Conservation (phyloP, 1,140 invertebrate species). For the Drosophila pandora region DNA sequence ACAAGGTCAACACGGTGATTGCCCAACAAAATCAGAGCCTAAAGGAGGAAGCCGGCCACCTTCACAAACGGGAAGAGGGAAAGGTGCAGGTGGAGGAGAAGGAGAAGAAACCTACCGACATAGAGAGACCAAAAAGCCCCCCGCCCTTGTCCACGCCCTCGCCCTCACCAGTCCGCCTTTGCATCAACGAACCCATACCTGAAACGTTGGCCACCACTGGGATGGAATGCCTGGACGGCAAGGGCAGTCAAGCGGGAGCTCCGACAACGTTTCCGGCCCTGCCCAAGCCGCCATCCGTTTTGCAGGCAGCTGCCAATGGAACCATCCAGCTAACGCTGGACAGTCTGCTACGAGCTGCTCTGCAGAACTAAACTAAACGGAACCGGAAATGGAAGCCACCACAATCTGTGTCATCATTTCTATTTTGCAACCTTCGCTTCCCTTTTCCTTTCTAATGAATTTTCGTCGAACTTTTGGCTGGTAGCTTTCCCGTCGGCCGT, state of each 20-base stretch:
- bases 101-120: neutral
- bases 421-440: slow-evolving; percentile 15
- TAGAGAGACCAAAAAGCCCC: slow-evolving; percentile 15
- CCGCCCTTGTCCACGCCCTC: slow-evolving; percentile 7
- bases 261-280: slow-evolving; percentile 59
- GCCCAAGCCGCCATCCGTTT: slow-evolving; percentile 67
- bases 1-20: slow-evolving; percentile 67
- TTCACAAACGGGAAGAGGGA: slow-evolving; percentile 2
- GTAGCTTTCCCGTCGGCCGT: slow-evolving; percentile 36
- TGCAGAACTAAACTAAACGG: slow-evolving; percentile 67
- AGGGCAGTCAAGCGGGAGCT: slow-evolving; percentile 42
- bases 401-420: slow-evolving; percentile 18
- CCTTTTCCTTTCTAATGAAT: slow-evolving; percentile 1
- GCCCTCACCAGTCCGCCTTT: slow-evolving; percentile 40
- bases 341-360: slow-evolving; percentile 70
- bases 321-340: slow-evolving; percentile 66
- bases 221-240: slow-evolving; percentile 56
- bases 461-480: slow-evolving; percentile 13
- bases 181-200: neutral
- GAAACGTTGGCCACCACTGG: slow-evolving; percentile 31
- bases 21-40: slow-evolving; percentile 37
- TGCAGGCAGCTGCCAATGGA: slow-evolving; percentile 66
- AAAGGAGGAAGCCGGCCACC: slow-evolving; percentile 5
- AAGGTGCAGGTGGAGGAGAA: slow-evolving; percentile 1
- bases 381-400: slow-evolving; percentile 27